phyloP scores from a whole-genome alignment of 2,888 invertebrate genomes.

The Erannis defoliaria region DNA sequence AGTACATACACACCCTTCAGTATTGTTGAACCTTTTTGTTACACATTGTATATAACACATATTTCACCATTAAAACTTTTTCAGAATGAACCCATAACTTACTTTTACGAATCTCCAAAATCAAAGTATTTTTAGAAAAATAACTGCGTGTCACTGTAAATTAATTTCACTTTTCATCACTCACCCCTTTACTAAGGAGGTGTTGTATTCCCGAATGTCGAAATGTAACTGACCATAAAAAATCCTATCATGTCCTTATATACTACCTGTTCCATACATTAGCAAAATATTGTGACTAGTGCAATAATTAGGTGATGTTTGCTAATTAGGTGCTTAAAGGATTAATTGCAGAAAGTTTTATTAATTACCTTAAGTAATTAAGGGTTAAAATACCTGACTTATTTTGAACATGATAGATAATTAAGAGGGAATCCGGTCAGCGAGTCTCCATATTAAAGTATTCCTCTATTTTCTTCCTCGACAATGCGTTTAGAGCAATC shows the following conservation, averaged over 20 bases:
- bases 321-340: conserved; percentile 20
- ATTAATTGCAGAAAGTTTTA: conserved; percentile 11
- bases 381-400: conserved; percentile 18
- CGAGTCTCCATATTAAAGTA: no score
- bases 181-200: background rate
- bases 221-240: conserved; percentile 44
- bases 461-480: no score
- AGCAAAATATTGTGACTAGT: background rate
- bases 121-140: background rate
- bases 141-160: no score
- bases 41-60: no score
- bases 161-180: background rate
- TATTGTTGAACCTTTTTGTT: no score
- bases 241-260: conserved; percentile 22
- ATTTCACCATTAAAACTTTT: no score
- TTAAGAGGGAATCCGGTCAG: no score
- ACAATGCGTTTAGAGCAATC: no score
- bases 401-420: no score
- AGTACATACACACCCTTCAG: no score
- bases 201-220: conserved; percentile 8
- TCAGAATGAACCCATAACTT: no score
- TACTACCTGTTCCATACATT: conserved; percentile 25
- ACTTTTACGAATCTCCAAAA: background rate
- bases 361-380: conserved; percentile 13
- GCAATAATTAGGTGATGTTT: conserved; percentile 14